A percentile compares a stretch with the other conserved stretches of the same genome.
phyloP scores from a whole-genome alignment of 2,113 vertebrate genomes.

The Siniperca chuatsi region DNA sequence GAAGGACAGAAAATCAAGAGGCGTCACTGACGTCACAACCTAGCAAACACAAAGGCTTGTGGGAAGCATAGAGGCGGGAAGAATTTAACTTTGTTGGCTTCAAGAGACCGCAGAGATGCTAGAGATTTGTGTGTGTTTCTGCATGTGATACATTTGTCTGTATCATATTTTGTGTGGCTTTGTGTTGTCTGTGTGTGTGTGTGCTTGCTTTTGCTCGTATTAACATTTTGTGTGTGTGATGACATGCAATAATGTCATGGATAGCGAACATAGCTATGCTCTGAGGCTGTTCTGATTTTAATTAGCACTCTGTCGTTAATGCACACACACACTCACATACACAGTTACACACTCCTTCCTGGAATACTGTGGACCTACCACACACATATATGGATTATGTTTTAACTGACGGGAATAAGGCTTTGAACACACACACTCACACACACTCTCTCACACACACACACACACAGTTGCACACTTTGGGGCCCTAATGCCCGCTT shows the following conservation, averaged over 20 bases:
- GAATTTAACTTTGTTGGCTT: constrained; percentile 54
- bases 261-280: constrained; percentile 60
- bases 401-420: constrained; percentile 64
- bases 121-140: constrained; percentile 53
- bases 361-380: constrained; percentile 73
- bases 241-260: constrained; percentile 70
- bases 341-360: constrained; percentile 66
- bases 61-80: constrained; percentile 61
- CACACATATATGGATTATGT: constrained; percentile 69
- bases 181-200: neutral
- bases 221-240: constrained; percentile 50
- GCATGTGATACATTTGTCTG: constrained; percentile 19
- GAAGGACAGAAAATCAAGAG: constrained; percentile 45
- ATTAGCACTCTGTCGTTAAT: constrained; percentile 80
- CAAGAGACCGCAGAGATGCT: constrained; percentile 62
- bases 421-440: constrained; percentile 59
- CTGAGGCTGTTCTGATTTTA: constrained; percentile 78
- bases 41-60: constrained; percentile 67
- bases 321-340: constrained; percentile 39
- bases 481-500: constrained; percentile 45
- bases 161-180: constrained; percentile 15
- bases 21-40: constrained; percentile 60
- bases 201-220: constrained; percentile 33
- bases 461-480: constrained; percentile 38
- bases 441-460: constrained; percentile 5